phyloP scores from a whole-genome alignment of 2,888 invertebrate genomes.

The Cyrtodaria siliqua region DNA sequence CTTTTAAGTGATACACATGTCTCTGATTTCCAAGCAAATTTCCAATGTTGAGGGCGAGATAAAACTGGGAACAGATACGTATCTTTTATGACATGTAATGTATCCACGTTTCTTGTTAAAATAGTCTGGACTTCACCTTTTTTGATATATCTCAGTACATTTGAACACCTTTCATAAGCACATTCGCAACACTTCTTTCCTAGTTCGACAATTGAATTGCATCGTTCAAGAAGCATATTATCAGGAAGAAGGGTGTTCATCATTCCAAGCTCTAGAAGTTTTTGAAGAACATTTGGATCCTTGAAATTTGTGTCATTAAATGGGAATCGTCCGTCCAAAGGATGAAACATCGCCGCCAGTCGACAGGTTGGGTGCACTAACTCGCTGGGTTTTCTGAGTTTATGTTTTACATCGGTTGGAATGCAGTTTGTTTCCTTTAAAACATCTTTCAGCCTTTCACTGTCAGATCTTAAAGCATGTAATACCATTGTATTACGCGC shows the following conservation, averaged over 20 bases:
- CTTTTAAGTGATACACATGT: not conserved
- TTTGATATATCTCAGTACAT: constrained; percentile 33
- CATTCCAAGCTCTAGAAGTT: constrained; percentile 69
- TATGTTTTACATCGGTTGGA: constrained; percentile 18
- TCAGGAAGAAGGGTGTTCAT: constrained; percentile 43
- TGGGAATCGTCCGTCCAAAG: constrained; percentile 73
- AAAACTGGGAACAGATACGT: constrained; percentile 63
- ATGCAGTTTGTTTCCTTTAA: constrained; percentile 27
- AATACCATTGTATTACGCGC: constrained; percentile 4
- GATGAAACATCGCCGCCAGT: constrained; percentile 63
- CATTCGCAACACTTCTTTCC: constrained; percentile 13
- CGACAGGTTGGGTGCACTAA: constrained; percentile 69
- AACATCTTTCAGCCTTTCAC: constrained; percentile 15
- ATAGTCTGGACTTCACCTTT: not conserved
- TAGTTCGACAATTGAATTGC: constrained; percentile 51
- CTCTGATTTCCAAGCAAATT: constrained; percentile 67
- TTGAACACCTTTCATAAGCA: constrained; percentile 8
- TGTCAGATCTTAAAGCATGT: constrained; percentile 10
- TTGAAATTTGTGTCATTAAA: constrained; percentile 15
- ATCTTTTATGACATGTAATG: constrained; percentile 5
- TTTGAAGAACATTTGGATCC: constrained; percentile 24
- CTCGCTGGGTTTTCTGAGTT: constrained; percentile 56
- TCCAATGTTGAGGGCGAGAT: constrained; percentile 64
- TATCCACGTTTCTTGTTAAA: constrained; percentile 1
- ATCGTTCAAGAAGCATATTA: constrained; percentile 61